A percentile compares a stretch with the other conserved stretches of the same genome.
These are phyloP conservation scores for Aptenodytes patagonicus DNA, from an alignment of 2,113 vertebrate species.

Conservation along the genomic window DNA sequence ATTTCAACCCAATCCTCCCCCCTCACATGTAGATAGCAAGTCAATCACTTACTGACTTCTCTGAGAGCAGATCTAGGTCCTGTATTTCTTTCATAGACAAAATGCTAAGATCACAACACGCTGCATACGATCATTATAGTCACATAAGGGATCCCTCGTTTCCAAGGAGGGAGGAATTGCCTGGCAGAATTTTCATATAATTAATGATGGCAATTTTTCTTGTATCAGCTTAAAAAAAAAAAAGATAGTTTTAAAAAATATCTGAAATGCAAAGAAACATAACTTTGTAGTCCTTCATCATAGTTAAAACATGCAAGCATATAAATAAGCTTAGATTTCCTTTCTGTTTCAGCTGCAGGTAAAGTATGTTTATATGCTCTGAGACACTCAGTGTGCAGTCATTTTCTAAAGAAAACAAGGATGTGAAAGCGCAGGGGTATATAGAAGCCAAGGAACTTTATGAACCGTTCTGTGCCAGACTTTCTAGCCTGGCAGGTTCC, in stretches of 20 bases:
- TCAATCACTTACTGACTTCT: not conserved
- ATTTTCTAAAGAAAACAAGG: not conserved
- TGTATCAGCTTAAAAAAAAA: not conserved
- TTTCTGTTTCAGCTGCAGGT: not conserved
- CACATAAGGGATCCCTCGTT: not conserved
- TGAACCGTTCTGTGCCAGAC: not conserved
- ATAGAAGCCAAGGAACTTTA: not conserved
- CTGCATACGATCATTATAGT: not conserved
- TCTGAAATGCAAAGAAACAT: not conserved
- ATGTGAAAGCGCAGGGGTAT: not conserved
- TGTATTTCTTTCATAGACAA: not conserved
- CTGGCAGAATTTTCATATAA: not conserved
- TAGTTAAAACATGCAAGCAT: not conserved
- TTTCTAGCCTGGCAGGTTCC: not conserved
- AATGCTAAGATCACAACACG: not conserved
- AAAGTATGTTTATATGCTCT: not conserved
- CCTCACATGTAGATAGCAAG: not conserved
- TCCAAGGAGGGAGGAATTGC: not conserved
- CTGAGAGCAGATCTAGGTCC: not conserved
- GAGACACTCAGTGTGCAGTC: too few species aligned
- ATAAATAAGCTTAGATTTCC: not conserved
- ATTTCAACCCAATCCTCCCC: not conserved
- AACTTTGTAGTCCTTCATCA: not conserved
- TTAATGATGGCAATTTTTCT: not conserved
- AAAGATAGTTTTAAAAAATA: not conserved